Conservation (phyloP, 2,888 invertebrate genomes). For the Limnephilus lunatus region DNA sequence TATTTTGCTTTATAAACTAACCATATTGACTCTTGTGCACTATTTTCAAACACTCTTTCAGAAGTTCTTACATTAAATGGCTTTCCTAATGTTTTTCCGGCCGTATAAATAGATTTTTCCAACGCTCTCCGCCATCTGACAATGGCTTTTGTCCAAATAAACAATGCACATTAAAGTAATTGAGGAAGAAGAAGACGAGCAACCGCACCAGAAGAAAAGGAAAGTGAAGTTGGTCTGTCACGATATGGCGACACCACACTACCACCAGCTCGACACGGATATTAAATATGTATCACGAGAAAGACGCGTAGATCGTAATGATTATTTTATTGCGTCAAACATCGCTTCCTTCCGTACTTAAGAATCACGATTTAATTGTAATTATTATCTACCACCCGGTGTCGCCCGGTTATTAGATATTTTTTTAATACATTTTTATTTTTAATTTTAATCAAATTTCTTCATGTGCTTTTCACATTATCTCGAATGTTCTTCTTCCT, state of each 20-base stretch:
- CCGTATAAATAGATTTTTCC: constrained; percentile 63
- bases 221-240: constrained; percentile 54
- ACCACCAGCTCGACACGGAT: constrained; percentile 4
- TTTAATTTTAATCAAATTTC: neutral
- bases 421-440: neutral
- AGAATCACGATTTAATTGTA: neutral
- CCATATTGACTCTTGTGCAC: neutral
- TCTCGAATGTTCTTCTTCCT: too few species aligned
- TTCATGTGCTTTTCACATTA: neutral
- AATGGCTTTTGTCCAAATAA: constrained; percentile 64
- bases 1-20: neutral
- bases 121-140: constrained; percentile 42
- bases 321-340: neutral
- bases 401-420: neutral
- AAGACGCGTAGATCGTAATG: neutral
- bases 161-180: constrained; percentile 64
- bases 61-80: constrained; percentile 54
- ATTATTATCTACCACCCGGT: neutral
- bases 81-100: constrained; percentile 56
- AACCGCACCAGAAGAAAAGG: constrained; percentile 50
- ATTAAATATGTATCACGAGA: constrained; percentile 42
- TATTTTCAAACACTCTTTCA: constrained; percentile 31
- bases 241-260: constrained; percentile 6
- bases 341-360: neutral
- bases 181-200: constrained; percentile 58